Conservation (phyloP, 1,140 invertebrate genomes). For the Cataglyphis hispanica region DNA sequence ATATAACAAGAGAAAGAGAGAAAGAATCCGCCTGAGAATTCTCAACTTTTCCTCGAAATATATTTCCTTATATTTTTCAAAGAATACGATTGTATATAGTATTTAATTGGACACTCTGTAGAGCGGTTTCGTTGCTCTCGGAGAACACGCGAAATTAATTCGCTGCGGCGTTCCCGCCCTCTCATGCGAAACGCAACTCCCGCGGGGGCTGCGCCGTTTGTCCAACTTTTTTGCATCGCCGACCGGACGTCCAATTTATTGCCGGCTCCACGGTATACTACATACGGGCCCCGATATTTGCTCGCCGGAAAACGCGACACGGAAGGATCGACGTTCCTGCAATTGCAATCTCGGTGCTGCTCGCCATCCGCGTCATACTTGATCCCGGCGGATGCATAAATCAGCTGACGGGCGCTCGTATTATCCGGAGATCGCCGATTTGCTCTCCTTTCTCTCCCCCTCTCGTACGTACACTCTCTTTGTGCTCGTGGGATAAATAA, state of each 20-base stretch:
- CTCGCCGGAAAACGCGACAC: conserved; percentile 42
- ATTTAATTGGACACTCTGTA: conserved; percentile 45
- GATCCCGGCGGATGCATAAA: conserved; percentile 50
- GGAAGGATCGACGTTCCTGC: conserved; percentile 50
- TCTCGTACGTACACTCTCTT: not conserved
- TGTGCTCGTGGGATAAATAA: conserved; percentile 18
- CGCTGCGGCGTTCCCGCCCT: conserved; percentile 52
- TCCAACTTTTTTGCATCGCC: conserved; percentile 60
- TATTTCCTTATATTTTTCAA: not conserved
- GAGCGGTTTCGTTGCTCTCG: conserved; percentile 52
- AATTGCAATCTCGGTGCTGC: conserved; percentile 41
- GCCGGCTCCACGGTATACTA: conserved; percentile 28
- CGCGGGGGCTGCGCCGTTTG: conserved; percentile 50
- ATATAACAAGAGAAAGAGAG: no score
- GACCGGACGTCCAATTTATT: conserved; percentile 61
- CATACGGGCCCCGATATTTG: conserved; percentile 46
- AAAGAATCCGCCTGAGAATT: not conserved
- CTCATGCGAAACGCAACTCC: conserved; percentile 52
- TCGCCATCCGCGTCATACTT: conserved; percentile 33
- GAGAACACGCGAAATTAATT: conserved; percentile 63
- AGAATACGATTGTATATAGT: not conserved
- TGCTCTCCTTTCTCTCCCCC: not conserved
- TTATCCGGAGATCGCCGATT: conserved; percentile 45
- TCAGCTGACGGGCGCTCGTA: conserved; percentile 17
- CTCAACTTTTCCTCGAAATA: not conserved